These are phyloP conservation scores for Brachionichthys hirsutus DNA, from an alignment of 2,113 vertebrate species.

Conservation along the genomic window DNA sequence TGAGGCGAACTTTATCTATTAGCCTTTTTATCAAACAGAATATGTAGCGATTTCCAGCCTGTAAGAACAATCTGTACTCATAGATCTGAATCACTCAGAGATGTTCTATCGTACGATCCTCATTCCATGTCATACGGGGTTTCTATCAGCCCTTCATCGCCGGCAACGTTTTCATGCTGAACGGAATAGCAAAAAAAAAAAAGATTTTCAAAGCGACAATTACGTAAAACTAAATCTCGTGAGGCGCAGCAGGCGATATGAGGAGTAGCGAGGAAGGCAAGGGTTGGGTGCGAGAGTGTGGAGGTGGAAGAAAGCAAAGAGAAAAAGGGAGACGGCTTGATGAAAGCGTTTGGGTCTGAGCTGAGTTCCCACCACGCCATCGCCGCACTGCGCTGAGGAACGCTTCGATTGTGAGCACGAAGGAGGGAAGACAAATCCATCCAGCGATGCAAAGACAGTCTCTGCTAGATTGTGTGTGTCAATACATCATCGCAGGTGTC, in stretches of 20 bases:
- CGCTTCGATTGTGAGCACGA: slow-evolving; percentile 59
- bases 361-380: not conserved
- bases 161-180: slow-evolving; percentile 1
- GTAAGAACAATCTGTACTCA: too few relatives aligned
- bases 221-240: slow-evolving; percentile 23
- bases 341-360: slow-evolving; percentile 48
- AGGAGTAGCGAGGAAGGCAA: slow-evolving; percentile 8
- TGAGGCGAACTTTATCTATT: too few relatives aligned
- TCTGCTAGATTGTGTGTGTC: not conserved
- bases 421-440: slow-evolving; percentile 32
- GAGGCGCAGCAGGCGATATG: slow-evolving; percentile 19
- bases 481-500: slow-evolving; percentile 7
- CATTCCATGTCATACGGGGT: not conserved
- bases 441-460: slow-evolving; percentile 17
- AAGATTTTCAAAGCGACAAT: slow-evolving; percentile 6
- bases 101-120: too few relatives aligned
- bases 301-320: slow-evolving; percentile 47
- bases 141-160: slow-evolving; percentile 9
- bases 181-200: slow-evolving; percentile 4
- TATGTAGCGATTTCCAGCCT: too few relatives aligned
- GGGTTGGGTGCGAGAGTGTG: slow-evolving; percentile 24
- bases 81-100: too few relatives aligned
- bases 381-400: slow-evolving; percentile 19
- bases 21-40: too few relatives aligned
- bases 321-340: slow-evolving; percentile 42